Base-by-base conservation (phyloP, 2,797 vertebrate species). In the Adelosebastes latens region DNA sequence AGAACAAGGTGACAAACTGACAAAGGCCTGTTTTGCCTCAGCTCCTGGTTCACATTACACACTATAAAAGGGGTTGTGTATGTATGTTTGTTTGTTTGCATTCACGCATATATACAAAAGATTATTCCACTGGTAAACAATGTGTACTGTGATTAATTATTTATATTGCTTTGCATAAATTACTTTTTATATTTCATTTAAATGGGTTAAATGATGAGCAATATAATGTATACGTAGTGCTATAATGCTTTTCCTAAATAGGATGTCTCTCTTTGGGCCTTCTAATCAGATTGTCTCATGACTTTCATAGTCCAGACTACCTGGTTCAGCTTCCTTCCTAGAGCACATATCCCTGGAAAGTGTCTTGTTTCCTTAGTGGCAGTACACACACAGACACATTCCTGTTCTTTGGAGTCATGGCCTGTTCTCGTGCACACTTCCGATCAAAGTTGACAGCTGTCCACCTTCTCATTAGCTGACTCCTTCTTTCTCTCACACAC, bases 1-100 rank as follows among this genome's bases (percentile, higher is more conserved):
- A 86, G 83, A 62, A 87, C 88, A 88, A 89, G 88, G 91, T 89
- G 88, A 88, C 81, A 89, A 89, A 91, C 39, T 81, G 83, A 70
- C 80, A 82, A 27, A 34, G 55, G 18, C 64, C 74, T 72, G 73
- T 85, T 61, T 79, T 61, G 32, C 60, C 72, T 60, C 66, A 64
- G 56, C 61, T 77, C n/a, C 53, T 61, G 56, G 81, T 71, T 86
- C 46, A 86, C 13, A 61, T 89, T 84, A 61, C 81, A 31, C 32
- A 42, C 52, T 61, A 58, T 68, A 71, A 72, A 69, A 65, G 31
- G 18, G 22, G 10, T 63, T 46, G 20, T 73, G 24, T 75, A 16
- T 66, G 24, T 77, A 20, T 66, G 22, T 55, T 46, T 72, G 13
- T 73, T 46, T 84, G 20, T 72, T 12, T 58, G 2, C 14, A n/a